Conservation (phyloP, 2,888 invertebrate genomes). For the Xanthia togata region DNA sequence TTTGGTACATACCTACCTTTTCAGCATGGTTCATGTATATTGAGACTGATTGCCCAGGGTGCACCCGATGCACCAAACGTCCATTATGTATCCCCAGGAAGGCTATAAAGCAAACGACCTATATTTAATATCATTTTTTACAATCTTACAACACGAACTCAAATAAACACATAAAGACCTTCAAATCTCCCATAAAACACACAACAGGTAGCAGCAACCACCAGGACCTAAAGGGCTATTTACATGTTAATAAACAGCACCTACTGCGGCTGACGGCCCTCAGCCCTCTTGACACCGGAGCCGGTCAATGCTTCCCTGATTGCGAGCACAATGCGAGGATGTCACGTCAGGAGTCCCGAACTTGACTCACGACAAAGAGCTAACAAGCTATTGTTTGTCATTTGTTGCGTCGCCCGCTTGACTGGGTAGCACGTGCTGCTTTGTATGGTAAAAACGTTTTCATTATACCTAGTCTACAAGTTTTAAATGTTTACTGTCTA, state of each 20-base stretch:
- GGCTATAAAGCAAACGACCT: neutral
- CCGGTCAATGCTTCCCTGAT: constrained; percentile 84
- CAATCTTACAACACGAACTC: neutral
- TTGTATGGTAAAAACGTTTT: constrained; percentile 35
- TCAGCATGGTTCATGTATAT: neutral
- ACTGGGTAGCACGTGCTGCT: constrained; percentile 61
- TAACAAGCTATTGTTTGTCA: constrained; percentile 88
- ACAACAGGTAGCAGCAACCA: constrained; percentile 33
- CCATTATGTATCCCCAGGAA: neutral
- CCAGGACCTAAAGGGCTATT: constrained; percentile 27
- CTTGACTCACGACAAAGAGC: constrained; percentile 84
- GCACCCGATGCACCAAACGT: neutral
- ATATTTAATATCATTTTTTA: neutral
- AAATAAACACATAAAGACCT: neutral
- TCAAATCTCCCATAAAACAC: constrained; percentile 5
- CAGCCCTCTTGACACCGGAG: constrained; percentile 73
- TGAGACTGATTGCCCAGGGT: neutral
- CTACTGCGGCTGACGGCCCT: constrained; percentile 25
- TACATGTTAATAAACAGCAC: constrained; percentile 47
- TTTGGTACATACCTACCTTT: neutral
- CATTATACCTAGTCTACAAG: neutral
- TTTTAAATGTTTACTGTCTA: neutral
- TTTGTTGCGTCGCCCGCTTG: constrained; percentile 67
- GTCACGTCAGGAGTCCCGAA: constrained; percentile 81
- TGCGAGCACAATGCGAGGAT: constrained; percentile 84